A percentile compares a stretch with the other conserved stretches of the same genome.
Conservation (phyloP, 2,797 vertebrate species). For the Poecilia picta region DNA sequence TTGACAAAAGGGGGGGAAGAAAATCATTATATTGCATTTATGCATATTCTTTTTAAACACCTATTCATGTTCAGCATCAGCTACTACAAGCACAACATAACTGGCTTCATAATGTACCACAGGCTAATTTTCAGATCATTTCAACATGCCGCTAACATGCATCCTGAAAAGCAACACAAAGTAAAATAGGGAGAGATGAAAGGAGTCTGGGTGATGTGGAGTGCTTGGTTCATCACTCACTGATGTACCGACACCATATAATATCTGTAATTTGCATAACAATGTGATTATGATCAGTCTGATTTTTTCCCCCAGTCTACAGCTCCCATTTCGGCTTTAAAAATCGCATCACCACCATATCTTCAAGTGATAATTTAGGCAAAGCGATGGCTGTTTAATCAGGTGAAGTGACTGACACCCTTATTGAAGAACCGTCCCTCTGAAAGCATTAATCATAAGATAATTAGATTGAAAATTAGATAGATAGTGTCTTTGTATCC, state of each 20-base stretch:
- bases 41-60: slow-evolving; percentile 17
- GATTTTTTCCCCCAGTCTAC: slow-evolving; percentile 6
- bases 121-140: slow-evolving; percentile 11
- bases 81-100: slow-evolving; percentile 10
- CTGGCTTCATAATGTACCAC: slow-evolving; percentile 12
- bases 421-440: slow-evolving; percentile 30
- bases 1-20: neutral
- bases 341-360: slow-evolving; percentile 35
- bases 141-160: slow-evolving; percentile 11
- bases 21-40: slow-evolving; percentile 29
- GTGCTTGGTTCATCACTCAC: slow-evolving; percentile 21
- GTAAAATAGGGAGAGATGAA: neutral
- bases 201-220: slow-evolving; percentile 8
- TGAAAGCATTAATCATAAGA: slow-evolving; percentile 62
- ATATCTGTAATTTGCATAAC: slow-evolving; percentile 64
- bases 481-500: slow-evolving; percentile 58
- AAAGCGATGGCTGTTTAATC: slow-evolving; percentile 60
- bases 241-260: slow-evolving; percentile 31
- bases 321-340: slow-evolving; percentile 25
- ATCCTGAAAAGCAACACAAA: slow-evolving; percentile 14
- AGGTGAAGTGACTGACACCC: slow-evolving; percentile 63
- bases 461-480: slow-evolving; percentile 71
- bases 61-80: slow-evolving; percentile 29
- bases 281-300: slow-evolving; percentile 59
- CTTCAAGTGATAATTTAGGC: slow-evolving; percentile 60